A percentile compares a stretch with the other conserved stretches of the same genome.
Evolutionary conservation across 2,888 invertebrate species (phyloP).

Genomic region (Thera obeliscata): DNA sequence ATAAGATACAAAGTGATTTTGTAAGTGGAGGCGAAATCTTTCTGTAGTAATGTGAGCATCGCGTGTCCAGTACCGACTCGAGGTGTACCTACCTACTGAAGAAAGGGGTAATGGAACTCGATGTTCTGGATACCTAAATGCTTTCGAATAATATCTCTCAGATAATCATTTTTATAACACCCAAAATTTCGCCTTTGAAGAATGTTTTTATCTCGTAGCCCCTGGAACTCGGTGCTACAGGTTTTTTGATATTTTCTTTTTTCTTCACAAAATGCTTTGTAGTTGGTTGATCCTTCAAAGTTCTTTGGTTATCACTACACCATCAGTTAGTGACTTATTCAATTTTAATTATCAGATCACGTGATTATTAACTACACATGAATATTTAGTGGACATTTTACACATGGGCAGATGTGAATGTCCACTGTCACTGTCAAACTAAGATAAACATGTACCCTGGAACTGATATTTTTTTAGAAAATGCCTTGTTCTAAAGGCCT

Average conservation of each 20-base stretch:
- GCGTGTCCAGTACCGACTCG: conserved; percentile 70
- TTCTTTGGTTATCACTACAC: background rate
- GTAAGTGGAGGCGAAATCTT: conserved; percentile 80
- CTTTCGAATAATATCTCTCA: conserved; percentile 22
- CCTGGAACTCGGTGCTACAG: background rate
- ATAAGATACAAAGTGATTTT: conserved; percentile 78
- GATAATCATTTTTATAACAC: conserved; percentile 11
- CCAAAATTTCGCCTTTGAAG: background rate
- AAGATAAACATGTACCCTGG: too few species aligned
- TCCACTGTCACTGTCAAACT: too few species aligned
- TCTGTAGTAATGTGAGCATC: conserved; percentile 74
- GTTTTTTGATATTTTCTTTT: background rate
- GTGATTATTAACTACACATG: too few species aligned
- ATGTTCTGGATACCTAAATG: conserved; percentile 49
- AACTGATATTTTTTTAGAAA: too few species aligned
- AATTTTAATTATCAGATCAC: too few species aligned
- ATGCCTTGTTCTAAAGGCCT: too few species aligned
- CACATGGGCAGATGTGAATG: too few species aligned
- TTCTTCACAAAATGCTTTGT: background rate
- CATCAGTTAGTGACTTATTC: background rate
- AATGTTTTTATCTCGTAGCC: background rate
- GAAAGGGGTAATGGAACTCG: conserved; percentile 64
- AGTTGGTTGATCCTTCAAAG: background rate
- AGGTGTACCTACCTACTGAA: conserved; percentile 43
- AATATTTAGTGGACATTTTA: too few species aligned